Percentiles rank a stretch among this genome's conserved stretches.
phyloP scores from a whole-genome alignment of 2,113 vertebrate genomes.

The Chunga burmeisteri region DNA sequence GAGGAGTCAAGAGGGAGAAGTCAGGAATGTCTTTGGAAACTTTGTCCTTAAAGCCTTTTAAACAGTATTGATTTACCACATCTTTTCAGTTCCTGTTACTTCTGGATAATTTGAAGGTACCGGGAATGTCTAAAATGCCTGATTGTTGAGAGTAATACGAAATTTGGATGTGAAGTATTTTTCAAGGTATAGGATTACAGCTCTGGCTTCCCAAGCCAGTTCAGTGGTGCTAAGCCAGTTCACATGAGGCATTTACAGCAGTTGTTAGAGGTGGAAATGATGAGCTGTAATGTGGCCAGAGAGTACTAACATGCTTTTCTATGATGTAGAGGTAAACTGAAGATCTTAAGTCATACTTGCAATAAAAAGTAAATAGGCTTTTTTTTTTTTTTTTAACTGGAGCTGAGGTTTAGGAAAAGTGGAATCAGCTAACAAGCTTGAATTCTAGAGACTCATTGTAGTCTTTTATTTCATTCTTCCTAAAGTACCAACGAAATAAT shows the following conservation, averaged over 20 bases:
- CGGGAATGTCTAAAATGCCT: not conserved
- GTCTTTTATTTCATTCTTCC: not conserved
- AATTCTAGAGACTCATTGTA: not conserved
- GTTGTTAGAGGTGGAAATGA: conserved; percentile 19
- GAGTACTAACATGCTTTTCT: not conserved
- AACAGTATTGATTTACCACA: not conserved
- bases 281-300: conserved; percentile 8
- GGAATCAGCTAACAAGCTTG: not conserved
- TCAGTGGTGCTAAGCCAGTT: not conserved
- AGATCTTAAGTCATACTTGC: not conserved
- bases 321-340: not conserved
- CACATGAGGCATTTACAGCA: not conserved
- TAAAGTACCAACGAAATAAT: not conserved
- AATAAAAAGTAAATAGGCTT: not conserved
- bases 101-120: not conserved
- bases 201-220: not conserved
- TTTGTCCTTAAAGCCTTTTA: not conserved
- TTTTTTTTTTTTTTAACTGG: not conserved
- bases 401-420: not conserved
- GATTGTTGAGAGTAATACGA: not conserved
- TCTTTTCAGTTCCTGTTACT: conserved; percentile 7
- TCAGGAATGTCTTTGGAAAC: not conserved
- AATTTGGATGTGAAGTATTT: conserved; percentile 9
- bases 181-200: not conserved
- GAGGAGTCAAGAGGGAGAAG: not conserved